Conservation (phyloP, 1,140 invertebrate genomes). For the Paraescarpia echinospica region DNA sequence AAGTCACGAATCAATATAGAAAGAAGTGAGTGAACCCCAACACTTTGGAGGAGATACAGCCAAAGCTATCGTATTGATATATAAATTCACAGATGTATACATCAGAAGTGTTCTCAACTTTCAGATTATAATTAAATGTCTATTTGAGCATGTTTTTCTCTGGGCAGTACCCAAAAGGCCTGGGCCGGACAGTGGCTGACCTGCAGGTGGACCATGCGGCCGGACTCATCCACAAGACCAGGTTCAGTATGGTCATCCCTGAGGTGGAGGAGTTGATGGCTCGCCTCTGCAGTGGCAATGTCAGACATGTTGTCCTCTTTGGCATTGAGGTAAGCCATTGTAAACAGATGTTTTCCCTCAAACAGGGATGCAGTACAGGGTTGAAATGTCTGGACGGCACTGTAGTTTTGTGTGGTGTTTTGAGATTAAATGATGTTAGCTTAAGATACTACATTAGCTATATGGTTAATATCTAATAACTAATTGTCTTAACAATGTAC, state of each 20-base stretch:
- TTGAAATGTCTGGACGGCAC: too few species aligned
- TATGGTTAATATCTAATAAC: too few species aligned
- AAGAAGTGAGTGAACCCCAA: too few species aligned
- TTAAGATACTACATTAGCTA: too few species aligned
- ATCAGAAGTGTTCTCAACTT: not conserved
- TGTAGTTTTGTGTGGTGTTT: too few species aligned
- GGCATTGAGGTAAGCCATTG: slow-evolving; percentile 70
- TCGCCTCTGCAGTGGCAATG: slow-evolving; percentile 39
- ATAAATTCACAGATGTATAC: not conserved
- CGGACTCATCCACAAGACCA: slow-evolving; percentile 71
- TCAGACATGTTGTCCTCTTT: slow-evolving; percentile 73
- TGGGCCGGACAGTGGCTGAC: slow-evolving; percentile 77
- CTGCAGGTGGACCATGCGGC: slow-evolving; percentile 65
- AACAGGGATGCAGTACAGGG: not conserved
- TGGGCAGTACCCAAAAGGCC: slow-evolving; percentile 69
- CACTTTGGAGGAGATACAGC: too few species aligned
- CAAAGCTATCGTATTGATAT: too few species aligned
- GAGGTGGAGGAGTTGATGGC: slow-evolving; percentile 66
- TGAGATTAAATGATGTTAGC: too few species aligned
- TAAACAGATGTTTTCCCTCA: not conserved
- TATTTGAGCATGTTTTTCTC: not conserved
- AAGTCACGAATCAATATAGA: too few species aligned
- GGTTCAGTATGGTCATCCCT: slow-evolving; percentile 81
- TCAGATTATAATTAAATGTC: not conserved
- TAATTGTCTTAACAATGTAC: not conserved